Evolutionary conservation across 2,888 invertebrate genomes (phyloP).

Genomic region (Chymomyza amoena): DNA sequence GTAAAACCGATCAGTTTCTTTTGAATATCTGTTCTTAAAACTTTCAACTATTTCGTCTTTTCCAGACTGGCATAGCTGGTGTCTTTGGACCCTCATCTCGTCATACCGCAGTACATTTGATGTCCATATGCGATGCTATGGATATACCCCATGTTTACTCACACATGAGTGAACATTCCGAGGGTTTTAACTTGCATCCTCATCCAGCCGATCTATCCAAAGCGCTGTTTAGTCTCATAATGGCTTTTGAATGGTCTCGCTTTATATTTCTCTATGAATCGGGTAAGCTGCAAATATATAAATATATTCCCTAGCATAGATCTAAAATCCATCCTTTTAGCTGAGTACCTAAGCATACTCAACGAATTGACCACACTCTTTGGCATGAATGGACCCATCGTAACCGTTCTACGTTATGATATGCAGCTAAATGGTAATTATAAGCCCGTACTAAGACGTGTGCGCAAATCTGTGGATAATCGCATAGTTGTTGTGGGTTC

Average conservation of each 20-base stretch:
- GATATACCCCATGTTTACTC: conserved; percentile 92
- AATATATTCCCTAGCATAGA: not conserved
- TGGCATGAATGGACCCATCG: conserved; percentile 80
- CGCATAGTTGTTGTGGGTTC: conserved; percentile 87
- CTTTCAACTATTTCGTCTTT: not conserved
- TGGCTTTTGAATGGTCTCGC: conserved; percentile 87
- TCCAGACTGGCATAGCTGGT: conserved; percentile 85
- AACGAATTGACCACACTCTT: conserved; percentile 86
- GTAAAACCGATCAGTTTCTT: too few relatives aligned
- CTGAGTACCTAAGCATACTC: conserved; percentile 83
- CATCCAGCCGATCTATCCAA: conserved; percentile 83
- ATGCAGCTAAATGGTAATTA: conserved; percentile 84
- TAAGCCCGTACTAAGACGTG: conserved; percentile 83
- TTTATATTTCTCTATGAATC: conserved; percentile 86
- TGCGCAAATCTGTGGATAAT: conserved; percentile 84
- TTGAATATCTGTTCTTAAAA: too few relatives aligned
- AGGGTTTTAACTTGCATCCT: conserved; percentile 86
- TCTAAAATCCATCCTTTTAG: conserved; percentile 33
- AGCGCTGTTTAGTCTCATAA: conserved; percentile 85
- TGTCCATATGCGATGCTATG: conserved; percentile 89
- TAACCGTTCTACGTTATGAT: conserved; percentile 83
- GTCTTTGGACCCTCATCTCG: conserved; percentile 90
- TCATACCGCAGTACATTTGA: conserved; percentile 86
- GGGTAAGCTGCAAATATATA: conserved; percentile 45
- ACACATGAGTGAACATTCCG: conserved; percentile 84